Evolutionary conservation across 2,113 vertebrate species (phyloP).

Genomic region (Sander lucioperca): DNA sequence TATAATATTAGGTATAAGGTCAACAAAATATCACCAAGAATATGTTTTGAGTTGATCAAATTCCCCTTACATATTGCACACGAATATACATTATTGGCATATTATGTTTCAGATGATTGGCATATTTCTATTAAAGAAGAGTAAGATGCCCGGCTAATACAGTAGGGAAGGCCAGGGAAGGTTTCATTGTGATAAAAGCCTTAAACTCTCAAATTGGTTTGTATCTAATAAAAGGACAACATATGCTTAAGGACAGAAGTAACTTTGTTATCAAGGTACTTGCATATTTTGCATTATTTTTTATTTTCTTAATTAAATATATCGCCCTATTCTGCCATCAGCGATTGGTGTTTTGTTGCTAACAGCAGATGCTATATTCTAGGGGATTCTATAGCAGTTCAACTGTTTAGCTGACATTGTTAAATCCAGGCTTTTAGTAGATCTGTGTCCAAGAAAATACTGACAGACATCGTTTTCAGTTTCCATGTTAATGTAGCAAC

Average conservation of each 20-base stretch:
- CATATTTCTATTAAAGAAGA: neutral
- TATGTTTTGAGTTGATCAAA: too few species aligned
- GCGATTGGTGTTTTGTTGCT: neutral
- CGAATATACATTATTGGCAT: neutral
- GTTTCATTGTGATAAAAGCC: too few species aligned
- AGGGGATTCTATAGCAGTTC: neutral
- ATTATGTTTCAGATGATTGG: constrained; percentile 10
- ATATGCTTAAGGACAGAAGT: too few species aligned
- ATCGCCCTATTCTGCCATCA: too few species aligned
- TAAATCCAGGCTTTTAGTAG: neutral
- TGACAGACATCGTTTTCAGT: neutral
- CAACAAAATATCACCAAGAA: neutral
- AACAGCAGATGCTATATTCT: neutral
- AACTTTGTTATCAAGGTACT: too few species aligned
- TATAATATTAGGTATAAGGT: too few species aligned
- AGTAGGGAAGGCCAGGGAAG: too few species aligned
- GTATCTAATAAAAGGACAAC: too few species aligned
- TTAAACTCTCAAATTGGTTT: neutral
- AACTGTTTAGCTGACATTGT: neutral
- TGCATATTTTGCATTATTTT: too few species aligned
- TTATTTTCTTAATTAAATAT: too few species aligned
- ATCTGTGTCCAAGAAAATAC: neutral
- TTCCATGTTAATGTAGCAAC: neutral
- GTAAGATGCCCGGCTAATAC: neutral
- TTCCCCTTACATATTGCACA: neutral